Percentiles rank a stretch among this genome's conserved stretches.
Evolutionary conservation across 2,113 vertebrate genomes (phyloP).

Genomic region (Puffinus mauretanicus): DNA sequence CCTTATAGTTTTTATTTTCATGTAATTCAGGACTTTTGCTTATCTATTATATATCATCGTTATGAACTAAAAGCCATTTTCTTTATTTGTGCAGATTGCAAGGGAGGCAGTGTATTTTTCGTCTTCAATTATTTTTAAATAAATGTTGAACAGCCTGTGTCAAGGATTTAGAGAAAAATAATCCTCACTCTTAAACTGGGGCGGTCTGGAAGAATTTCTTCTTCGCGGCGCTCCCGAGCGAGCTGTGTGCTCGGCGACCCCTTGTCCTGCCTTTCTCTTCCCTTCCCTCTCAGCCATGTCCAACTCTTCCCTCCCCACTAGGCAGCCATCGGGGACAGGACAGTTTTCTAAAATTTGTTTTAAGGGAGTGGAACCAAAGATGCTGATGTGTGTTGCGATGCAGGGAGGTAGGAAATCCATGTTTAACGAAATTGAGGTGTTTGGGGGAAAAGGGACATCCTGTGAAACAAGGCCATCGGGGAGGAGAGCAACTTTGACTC

Average conservation of each 20-base stretch:
- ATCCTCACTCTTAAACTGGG: not conserved
- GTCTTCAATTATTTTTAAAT: slow-evolving; percentile 36
- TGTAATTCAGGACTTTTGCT: not conserved
- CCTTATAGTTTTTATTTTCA: not conserved
- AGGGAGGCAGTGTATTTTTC: slow-evolving; percentile 8
- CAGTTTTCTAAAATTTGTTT: not conserved
- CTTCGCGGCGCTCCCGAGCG: not conserved
- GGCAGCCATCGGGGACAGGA: not conserved
- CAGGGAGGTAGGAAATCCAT: not conserved
- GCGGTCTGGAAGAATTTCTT: slow-evolving; percentile 24
- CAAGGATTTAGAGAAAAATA: slow-evolving; percentile 30
- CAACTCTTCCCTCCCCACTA: not conserved
- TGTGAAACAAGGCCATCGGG: not conserved
- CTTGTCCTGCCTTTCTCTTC: not conserved
- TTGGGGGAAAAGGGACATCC: not conserved
- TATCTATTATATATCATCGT: not conserved
- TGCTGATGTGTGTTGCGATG: not conserved
- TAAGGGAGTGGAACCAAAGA: not conserved
- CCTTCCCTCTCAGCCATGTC: not conserved
- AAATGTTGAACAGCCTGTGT: slow-evolving; percentile 16
- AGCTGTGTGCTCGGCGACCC: not conserved
- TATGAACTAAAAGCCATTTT: not conserved
- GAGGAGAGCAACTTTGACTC: not conserved
- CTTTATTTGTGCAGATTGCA: slow-evolving; percentile 12
- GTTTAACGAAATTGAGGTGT: not conserved